Conservation (phyloP, 2,888 invertebrate species). For the Stenchaetothrips biformis region DNA sequence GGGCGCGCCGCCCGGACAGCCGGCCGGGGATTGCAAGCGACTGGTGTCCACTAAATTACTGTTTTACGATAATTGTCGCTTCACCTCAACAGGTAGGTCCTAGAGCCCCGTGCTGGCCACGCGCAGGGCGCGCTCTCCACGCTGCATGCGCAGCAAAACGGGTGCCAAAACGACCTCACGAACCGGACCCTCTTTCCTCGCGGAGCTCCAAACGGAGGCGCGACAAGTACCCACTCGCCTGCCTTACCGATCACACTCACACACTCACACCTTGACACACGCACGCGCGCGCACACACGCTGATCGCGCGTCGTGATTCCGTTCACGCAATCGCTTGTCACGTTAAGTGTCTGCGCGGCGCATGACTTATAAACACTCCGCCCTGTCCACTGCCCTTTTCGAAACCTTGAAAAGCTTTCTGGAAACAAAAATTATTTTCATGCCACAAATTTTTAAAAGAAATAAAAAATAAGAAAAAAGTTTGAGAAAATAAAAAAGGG, state of each 20-base stretch:
- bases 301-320: neutral
- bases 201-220: neutral
- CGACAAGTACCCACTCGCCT: neutral
- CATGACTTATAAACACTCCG: neutral
- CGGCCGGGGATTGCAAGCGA: no score
- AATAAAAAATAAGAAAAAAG: neutral
- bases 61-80: no score
- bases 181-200: neutral
- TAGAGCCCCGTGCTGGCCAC: no score
- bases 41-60: no score
- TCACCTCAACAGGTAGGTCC: no score
- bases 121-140: no score
- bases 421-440: neutral
- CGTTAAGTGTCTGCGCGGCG: neutral
- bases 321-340: conserved; percentile 3
- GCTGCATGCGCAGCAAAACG: neutral
- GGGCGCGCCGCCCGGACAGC: neutral
- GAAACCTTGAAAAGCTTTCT: neutral
- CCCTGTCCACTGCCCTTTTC: neutral
- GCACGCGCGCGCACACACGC: neutral
- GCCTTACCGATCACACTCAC: neutral
- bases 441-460: neutral
- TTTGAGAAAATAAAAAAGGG: neutral
- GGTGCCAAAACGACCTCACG: neutral
- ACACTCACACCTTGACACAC: neutral